Conservation (phyloP, 1,140 invertebrate genomes). For the Maniola jurtina region DNA sequence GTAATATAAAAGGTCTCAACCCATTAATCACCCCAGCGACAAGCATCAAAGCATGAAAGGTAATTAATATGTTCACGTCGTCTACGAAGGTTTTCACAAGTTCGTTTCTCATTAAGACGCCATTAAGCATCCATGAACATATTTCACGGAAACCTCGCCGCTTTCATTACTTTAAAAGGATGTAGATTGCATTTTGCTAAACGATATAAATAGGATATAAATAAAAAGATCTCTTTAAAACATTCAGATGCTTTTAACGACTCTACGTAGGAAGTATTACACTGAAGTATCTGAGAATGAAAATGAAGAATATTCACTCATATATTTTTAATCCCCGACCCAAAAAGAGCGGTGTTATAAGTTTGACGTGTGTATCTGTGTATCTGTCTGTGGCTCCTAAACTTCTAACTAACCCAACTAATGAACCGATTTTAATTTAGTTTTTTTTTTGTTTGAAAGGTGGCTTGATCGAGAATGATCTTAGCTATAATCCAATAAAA, state of each 20-base stretch:
- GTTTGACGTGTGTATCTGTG: no score
- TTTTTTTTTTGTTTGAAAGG: no score
- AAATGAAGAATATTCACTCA: background rate
- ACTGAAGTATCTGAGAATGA: background rate
- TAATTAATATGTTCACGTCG: conserved; percentile 66
- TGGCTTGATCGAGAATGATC: no score
- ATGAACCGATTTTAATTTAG: no score
- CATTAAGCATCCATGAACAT: conserved; percentile 43
- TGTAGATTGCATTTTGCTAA: conserved; percentile 13
- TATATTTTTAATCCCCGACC: no score
- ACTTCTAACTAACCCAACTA: no score
- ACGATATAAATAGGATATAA: conserved; percentile 10
- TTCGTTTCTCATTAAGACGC: conserved; percentile 60
- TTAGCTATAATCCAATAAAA: no score
- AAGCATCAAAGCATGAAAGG: conserved; percentile 48
- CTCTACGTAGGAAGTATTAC: background rate
- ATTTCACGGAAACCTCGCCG: conserved; percentile 30
- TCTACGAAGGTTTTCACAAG: conserved; percentile 43
- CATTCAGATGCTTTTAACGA: conserved; percentile 11
- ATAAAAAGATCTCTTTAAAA: conserved; percentile 8
- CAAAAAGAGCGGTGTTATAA: no score
- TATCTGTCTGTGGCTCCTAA: no score
- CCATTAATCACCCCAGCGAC: conserved; percentile 49
- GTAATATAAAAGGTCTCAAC: conserved; percentile 9
- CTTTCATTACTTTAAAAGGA: conserved; percentile 31